Evolutionary conservation across 1,140 invertebrate species (phyloP).

Genomic region (Thaumatotibia leucotreta): DNA sequence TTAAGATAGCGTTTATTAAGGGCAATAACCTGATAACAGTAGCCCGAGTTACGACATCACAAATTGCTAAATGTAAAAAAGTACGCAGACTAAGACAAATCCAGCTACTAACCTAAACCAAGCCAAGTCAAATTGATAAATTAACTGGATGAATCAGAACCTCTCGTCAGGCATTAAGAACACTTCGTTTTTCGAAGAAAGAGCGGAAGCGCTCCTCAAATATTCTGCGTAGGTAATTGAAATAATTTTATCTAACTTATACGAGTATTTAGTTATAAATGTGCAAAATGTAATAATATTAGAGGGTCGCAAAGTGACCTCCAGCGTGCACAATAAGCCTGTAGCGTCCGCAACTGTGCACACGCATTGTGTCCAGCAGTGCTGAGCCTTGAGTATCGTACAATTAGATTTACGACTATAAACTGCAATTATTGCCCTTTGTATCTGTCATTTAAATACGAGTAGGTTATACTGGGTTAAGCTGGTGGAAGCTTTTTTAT

Average conservation of each 20-base stretch:
- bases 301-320: conserved; percentile 7
- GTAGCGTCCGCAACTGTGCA: background rate
- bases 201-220: too few relatives aligned
- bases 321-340: background rate
- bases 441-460: background rate
- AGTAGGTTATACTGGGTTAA: background rate
- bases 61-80: background rate
- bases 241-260: background rate
- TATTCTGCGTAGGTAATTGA: too few relatives aligned
- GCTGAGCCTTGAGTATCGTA: background rate
- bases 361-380: background rate
- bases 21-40: background rate
- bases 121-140: too few relatives aligned
- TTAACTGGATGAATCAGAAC: too few relatives aligned
- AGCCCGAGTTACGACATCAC: background rate
- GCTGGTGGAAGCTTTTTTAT: background rate
- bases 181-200: too few relatives aligned
- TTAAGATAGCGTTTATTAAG: background rate
- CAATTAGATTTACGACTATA: background rate
- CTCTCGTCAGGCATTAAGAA: too few relatives aligned
- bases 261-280: background rate
- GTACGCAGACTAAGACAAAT: too few relatives aligned
- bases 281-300: background rate
- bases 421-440: background rate
- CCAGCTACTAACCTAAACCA: too few relatives aligned